Base-by-base conservation (phyloP, 1,140 invertebrate genomes). In the Hypsibius dujardini region DNA sequence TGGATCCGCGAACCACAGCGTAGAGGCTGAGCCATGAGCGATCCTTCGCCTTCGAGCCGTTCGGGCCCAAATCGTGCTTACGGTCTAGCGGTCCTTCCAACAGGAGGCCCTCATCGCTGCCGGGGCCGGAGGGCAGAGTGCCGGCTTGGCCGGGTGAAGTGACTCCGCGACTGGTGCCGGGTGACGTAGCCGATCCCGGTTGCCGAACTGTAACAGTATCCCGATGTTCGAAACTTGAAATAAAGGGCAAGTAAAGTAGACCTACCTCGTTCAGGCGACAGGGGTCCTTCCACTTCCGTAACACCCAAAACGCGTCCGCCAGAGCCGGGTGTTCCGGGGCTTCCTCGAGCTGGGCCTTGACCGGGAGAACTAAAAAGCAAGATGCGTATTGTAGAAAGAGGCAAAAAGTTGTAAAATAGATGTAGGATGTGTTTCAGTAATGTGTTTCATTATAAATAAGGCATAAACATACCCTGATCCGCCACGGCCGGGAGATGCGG, bases 101-200 rank as follows among this genome's bases (percentile, higher is more conserved):
- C 3, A 42, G 3, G 12, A 67, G 12, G 12, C 12, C 62, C n/a
- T 56, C 50, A 42, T 67, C 62, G 12, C 12, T 67, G 3, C 42
- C 62, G 3, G 12, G 42, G 12, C 12, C 62, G 3, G 62, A 12
- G 2, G 72, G 72, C 46, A 72, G 15, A 47, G 72, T 72, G 40
- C 28, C 42, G 0, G 72, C 28, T 1, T 50, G 60, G 28, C 72
- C 72, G 42, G 72, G 72, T 15, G 72, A 71, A 45, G 72, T 67
- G 12, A 72, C 70, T 42, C 45, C 69, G 46, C 69, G 69, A 28
- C 72, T 62, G 1, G 71, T 62, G 12, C 12, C 3, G 62, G 12
- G 12, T 12, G 62, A 15, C 12, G 42, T 67, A 45, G 12, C 62
- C 12, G 62, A 42, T 7, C 7, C 7, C 7, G 50, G n/a, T 56